These are phyloP conservation scores for Sceloporus tristichus DNA, from an alignment of 2,113 vertebrate species.

Conservation along the genomic window DNA sequence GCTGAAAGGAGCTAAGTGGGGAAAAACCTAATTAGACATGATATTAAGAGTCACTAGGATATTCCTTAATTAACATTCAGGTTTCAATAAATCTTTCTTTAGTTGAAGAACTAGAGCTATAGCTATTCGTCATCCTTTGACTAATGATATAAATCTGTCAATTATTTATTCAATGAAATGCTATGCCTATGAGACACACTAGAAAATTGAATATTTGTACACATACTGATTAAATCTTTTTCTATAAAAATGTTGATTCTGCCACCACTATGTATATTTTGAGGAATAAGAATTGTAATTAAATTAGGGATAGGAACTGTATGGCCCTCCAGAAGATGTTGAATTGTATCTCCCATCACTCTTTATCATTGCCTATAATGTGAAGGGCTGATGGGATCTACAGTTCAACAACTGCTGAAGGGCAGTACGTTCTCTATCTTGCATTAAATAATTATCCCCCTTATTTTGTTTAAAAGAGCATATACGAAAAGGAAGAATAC, in stretches of 20 bases:
- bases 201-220: slow-evolving; percentile 23
- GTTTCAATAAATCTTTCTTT: slow-evolving; percentile 22
- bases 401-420: background rate
- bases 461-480: too few relatives aligned
- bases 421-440: background rate
- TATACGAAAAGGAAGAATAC: background rate
- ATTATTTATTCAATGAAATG: slow-evolving; percentile 20
- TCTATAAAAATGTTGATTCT: background rate
- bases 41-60: slow-evolving; percentile 14
- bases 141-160: slow-evolving; percentile 30
- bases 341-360: background rate
- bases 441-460: background rate
- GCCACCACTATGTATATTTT: background rate
- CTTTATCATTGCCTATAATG: background rate
- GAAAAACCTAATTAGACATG: background rate
- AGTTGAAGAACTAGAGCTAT: slow-evolving; percentile 19
- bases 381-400: background rate
- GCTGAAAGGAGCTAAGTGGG: background rate
- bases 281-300: background rate
- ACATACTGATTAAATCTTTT: slow-evolving; percentile 5
- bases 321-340: background rate
- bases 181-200: background rate
- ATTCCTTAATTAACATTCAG: slow-evolving; percentile 29
- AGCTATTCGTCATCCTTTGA: slow-evolving; percentile 22
- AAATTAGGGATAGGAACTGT: background rate